Conservation (phyloP, 1,140 invertebrate genomes). For the Neocloeon triangulifer region DNA sequence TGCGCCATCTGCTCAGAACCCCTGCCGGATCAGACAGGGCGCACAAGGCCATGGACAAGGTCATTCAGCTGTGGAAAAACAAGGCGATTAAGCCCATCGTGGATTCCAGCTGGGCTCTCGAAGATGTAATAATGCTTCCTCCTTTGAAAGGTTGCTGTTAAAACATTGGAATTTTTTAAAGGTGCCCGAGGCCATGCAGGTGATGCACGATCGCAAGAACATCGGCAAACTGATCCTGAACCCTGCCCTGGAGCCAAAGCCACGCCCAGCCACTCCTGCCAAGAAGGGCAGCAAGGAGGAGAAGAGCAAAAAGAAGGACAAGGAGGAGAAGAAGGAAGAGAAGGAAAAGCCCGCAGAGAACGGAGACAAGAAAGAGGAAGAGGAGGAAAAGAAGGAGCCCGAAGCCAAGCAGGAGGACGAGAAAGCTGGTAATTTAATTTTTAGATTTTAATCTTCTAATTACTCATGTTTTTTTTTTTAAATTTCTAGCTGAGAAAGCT, state of each 20-base stretch:
- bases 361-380: background rate
- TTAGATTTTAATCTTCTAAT: too few relatives aligned
- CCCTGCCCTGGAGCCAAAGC: slow-evolving; percentile 50
- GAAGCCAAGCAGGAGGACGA: too few relatives aligned
- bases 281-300: slow-evolving; percentile 22
- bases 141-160: background rate
- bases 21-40: slow-evolving; percentile 50
- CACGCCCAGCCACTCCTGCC: slow-evolving; percentile 48
- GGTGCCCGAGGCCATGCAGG: slow-evolving; percentile 74
- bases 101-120: slow-evolving; percentile 67
- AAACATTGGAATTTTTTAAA: slow-evolving; percentile 12
- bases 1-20: slow-evolving; percentile 61
- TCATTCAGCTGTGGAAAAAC: slow-evolving; percentile 50
- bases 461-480: too few relatives aligned
- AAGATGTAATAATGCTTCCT: slow-evolving; percentile 32
- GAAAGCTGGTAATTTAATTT: too few relatives aligned
- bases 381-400: background rate
- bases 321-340: slow-evolving; percentile 42
- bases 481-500: too few relatives aligned
- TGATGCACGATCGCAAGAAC: slow-evolving; percentile 78
- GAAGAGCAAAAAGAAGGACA: slow-evolving; percentile 12
- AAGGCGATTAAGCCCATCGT: slow-evolving; percentile 58
- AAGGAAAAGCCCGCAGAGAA: background rate
- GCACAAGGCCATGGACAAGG: slow-evolving; percentile 36
- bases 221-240: slow-evolving; percentile 72